These are phyloP conservation scores for Tetragonisca angustula DNA, from an alignment of 2,888 invertebrate genomes.

Conservation along the genomic window DNA sequence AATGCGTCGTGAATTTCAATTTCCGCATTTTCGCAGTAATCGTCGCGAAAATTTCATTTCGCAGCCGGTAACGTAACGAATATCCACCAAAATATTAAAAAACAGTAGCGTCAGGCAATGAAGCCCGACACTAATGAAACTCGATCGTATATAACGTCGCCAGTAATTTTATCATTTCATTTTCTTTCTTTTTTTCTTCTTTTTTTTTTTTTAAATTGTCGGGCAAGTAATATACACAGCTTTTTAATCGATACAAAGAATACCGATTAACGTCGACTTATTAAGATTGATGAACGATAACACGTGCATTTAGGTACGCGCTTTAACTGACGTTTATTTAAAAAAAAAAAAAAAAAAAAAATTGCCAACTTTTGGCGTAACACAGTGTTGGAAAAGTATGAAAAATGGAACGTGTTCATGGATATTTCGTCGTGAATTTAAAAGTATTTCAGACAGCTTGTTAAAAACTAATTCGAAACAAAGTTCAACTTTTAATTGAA, in stretches of 20 bases:
- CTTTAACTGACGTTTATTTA: background rate
- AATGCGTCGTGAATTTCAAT: conserved; percentile 24
- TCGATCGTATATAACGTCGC: background rate
- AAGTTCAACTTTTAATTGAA: background rate
- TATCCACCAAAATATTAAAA: conserved; percentile 7
- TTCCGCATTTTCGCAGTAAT: conserved; percentile 32
- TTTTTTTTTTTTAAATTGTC: too few species aligned
- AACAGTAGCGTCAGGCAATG: conserved; percentile 5
- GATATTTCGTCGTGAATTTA: background rate
- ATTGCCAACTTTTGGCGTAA: background rate
- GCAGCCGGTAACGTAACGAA: conserved; percentile 2
- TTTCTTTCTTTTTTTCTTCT: too few species aligned
- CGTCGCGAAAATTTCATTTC: conserved; percentile 14
- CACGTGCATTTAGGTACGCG: background rate
- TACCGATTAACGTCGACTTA: background rate
- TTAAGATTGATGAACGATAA: background rate
- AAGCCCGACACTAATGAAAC: conserved; percentile 11
- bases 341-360: background rate
- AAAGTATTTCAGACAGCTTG: background rate
- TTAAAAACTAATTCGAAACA: background rate
- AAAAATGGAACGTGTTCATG: background rate
- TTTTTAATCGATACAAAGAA: background rate
- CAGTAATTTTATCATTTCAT: conserved; percentile 10
- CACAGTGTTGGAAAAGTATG: too few species aligned
- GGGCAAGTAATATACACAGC: background rate